A percentile compares a stretch with the other conserved stretches of the same genome.
phyloP scores from a whole-genome alignment of 37 sponge, comb jelly and placozoan genomes.

The Dysidea cf. avara region DNA sequence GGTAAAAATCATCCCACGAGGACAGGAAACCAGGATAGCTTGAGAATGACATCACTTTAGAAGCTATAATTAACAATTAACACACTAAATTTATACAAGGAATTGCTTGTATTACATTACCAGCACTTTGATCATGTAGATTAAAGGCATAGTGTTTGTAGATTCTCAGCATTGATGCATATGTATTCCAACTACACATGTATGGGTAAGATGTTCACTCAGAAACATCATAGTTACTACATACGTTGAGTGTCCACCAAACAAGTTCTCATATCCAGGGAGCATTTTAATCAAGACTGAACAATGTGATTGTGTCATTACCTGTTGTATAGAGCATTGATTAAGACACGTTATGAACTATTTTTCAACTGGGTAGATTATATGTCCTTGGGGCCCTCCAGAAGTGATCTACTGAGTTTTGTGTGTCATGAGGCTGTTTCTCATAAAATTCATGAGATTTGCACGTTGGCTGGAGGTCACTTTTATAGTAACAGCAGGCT shows the following conservation, averaged over 20 bases:
- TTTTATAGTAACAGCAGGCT: too few relatives aligned
- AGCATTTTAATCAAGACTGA: constrained; percentile 63
- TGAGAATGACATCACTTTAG: constrained; percentile 57
- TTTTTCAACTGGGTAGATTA: too few relatives aligned
- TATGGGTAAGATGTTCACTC: neutral
- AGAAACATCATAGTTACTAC: neutral
- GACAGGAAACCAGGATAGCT: constrained; percentile 64
- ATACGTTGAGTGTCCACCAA: constrained; percentile 5
- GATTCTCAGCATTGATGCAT: constrained; percentile 53
- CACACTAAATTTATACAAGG: constrained; percentile 23
- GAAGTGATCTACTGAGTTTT: too few relatives aligned
- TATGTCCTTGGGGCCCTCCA: too few relatives aligned
- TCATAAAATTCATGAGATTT: too few relatives aligned
- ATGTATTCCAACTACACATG: constrained; percentile 39
- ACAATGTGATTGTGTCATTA: constrained; percentile 15
- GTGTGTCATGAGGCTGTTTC: too few relatives aligned
- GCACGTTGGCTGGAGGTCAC: too few relatives aligned
- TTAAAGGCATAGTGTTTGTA: constrained; percentile 65
- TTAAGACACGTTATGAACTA: too few relatives aligned
- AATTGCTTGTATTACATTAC: constrained; percentile 14
- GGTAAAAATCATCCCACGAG: constrained; percentile 66
- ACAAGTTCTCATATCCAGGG: constrained; percentile 63
- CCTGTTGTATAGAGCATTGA: neutral
- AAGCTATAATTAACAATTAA: neutral
- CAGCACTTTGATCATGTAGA: constrained; percentile 22